Evolutionary conservation across 2,888 invertebrate genomes (phyloP), one percentile per base, ranked within the genome.

Genomic region (Melipona bicolor): DNA sequence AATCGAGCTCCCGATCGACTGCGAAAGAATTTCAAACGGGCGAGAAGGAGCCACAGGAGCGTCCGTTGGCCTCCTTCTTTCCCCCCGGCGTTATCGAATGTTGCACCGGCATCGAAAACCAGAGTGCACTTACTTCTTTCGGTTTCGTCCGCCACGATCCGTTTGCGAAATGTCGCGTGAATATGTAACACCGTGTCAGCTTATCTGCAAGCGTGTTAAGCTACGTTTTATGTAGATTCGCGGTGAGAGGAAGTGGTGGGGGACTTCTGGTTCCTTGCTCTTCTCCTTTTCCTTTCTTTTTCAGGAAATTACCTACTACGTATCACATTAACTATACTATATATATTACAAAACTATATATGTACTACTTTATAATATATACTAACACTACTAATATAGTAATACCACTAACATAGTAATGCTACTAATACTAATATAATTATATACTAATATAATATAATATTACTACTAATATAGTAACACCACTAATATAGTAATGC

Each of bases 11-110:
- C 61, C 52, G 64, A 75, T 81, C 77, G 69, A 70, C 77, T 49
- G 13, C 24, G 78, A 73, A 80, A 88, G 80, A 85, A 87, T 87
- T 76, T 64, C 62, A 82, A 85, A 73, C n/a, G 70, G 52, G 68
- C 32, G 50, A 70, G 5, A 27, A 21, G 21, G 4, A 84, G 59
- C 68, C 62, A 69, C 77, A 62, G 67, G 43, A 36, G 56, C 62
- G 72, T 76, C 43, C 68, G 49, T 32, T n/a, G 49, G 61, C 43
- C 64, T 36, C 61, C 71, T 59, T 32, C 27, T 11, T 27, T 3
- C 50, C 27, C 19, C 5, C 6, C 19, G 49, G 19, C 13, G 6
- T 49, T 19, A 9, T 62, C 68, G 72, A 71, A 75, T 75, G 87
- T 82, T 74, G 71, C 62, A 32, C 67, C 54, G 4, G 11, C 19